Base-by-base conservation (phyloP, 1,140 invertebrate genomes). In the Bombus sylvicola region DNA sequence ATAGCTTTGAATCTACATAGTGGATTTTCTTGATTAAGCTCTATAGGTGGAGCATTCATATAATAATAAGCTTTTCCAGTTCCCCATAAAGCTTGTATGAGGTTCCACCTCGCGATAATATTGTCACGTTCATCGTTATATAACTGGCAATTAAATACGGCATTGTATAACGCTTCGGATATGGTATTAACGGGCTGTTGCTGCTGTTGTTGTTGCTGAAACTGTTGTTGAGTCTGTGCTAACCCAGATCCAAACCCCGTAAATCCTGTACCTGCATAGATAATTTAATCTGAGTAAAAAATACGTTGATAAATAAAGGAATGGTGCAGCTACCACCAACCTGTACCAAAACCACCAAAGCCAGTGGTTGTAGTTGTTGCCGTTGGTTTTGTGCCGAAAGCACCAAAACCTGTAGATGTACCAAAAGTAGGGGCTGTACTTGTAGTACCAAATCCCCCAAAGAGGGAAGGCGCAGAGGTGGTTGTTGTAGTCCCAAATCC, bases 41-140 rank as follows among this genome's bases (percentile, higher is more conserved):
- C 97, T 28, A 99, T 96, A 2, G 97, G 97, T 4, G 97, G 97
- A 0, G 95, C 95, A 91, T 96, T 97, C 62, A 96, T 95, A 34
- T 96, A 97, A 93, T 98, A 98, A 92, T 97, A 98, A 8, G 97
- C 97, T 95, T 97, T 96, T 91, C 98, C 98, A 80, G 96, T 96
- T 4, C 99, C 99, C 98, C 98, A 99, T 88, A 97, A 97, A 2
- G 98, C 98, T 94, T 99, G 98, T 66, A 99, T 95, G 83, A 98
- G 97, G 93, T 99, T 99, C 97, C 98, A 99, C 93, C 98, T 98
- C 4, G 98, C 98, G 62, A 99, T 96, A 53, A 98, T 97, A 85
- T 97, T 97, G 93, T 99, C 99, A 62, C 98, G 95, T 91, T 99
- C 98, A 95, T 99, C 98, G 57, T 98, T 98, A 95, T 98, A 99